Evolutionary conservation across 2,888 invertebrate genomes (phyloP).

Genomic region (Diploptera punctata): DNA sequence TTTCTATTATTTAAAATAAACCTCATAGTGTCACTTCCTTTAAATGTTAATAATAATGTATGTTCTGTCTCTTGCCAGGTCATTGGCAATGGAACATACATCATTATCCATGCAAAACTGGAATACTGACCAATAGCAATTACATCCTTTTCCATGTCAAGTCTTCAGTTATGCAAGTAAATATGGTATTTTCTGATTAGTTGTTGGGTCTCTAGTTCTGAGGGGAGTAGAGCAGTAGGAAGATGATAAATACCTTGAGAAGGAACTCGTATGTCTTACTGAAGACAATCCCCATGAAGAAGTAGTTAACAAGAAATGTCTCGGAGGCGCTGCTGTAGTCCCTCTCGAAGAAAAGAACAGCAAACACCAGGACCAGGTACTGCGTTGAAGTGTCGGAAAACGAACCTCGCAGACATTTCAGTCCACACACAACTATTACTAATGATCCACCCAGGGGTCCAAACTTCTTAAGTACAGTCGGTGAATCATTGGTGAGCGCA

Average conservation of each 20-base stretch:
- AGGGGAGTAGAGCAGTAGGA: neutral
- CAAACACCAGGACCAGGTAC: slow-evolving; percentile 89
- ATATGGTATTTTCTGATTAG: no score
- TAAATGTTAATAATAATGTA: no score
- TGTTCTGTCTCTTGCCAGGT: no score
- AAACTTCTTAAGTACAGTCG: slow-evolving; percentile 76
- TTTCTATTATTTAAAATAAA: no score
- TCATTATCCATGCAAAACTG: no score
- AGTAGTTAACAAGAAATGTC: slow-evolving; percentile 92
- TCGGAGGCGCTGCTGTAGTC: slow-evolving; percentile 82
- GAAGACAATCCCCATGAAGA: slow-evolving; percentile 86
- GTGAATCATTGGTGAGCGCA: slow-evolving; percentile 85
- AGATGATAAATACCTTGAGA: slow-evolving; percentile 71
- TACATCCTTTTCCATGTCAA: no score
- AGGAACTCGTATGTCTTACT: slow-evolving; percentile 92
- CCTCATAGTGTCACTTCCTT: no score
- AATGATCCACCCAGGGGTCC: slow-evolving; percentile 80
- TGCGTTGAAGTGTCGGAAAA: slow-evolving; percentile 93
- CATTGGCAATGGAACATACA: no score
- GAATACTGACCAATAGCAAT: no score
- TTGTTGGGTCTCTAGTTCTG: no score
- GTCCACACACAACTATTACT: slow-evolving; percentile 83
- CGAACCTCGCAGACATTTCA: slow-evolving; percentile 88
- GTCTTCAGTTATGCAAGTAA: no score
- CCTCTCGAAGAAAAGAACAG: slow-evolving; percentile 85